Conservation (phyloP, 2,113 vertebrate genomes). For the Plestiodon gilberti region DNA sequence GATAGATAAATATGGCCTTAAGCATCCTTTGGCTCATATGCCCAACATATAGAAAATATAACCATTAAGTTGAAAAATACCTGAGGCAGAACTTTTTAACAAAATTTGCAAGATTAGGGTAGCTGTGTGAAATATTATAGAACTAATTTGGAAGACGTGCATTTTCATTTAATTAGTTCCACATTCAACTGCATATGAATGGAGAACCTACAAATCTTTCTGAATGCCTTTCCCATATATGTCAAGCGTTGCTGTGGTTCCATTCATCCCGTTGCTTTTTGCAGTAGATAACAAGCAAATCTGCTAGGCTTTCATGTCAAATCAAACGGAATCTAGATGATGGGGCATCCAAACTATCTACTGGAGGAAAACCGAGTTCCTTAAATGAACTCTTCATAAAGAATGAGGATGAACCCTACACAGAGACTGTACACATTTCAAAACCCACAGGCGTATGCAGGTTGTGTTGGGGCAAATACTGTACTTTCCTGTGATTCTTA, state of each 20-base stretch:
- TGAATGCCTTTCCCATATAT: background rate
- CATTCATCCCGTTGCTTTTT: background rate
- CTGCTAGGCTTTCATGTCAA: conserved; percentile 32
- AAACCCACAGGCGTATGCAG: background rate
- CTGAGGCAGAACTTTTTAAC: conserved; percentile 15
- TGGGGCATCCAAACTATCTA: background rate
- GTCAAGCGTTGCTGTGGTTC: background rate
- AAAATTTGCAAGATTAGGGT: background rate
- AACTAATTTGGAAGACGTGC: background rate
- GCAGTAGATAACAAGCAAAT: background rate
- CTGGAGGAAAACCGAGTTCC: conserved; percentile 5
- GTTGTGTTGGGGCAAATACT: background rate
- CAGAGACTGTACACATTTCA: background rate
- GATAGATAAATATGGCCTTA: background rate
- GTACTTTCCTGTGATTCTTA: background rate
- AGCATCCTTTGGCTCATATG: background rate
- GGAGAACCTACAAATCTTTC: conserved; percentile 1
- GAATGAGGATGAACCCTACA: background rate
- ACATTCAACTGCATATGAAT: background rate
- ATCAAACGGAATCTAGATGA: conserved; percentile 37
- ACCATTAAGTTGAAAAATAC: background rate
- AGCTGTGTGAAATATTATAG: background rate
- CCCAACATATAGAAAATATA: background rate
- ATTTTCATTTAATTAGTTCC: conserved; percentile 12
- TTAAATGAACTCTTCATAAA: background rate